Evolutionary conservation across 2,888 invertebrate genomes (phyloP), one percentile per base, ranked within the genome.

Genomic region (Zonitis immaculata): DNA sequence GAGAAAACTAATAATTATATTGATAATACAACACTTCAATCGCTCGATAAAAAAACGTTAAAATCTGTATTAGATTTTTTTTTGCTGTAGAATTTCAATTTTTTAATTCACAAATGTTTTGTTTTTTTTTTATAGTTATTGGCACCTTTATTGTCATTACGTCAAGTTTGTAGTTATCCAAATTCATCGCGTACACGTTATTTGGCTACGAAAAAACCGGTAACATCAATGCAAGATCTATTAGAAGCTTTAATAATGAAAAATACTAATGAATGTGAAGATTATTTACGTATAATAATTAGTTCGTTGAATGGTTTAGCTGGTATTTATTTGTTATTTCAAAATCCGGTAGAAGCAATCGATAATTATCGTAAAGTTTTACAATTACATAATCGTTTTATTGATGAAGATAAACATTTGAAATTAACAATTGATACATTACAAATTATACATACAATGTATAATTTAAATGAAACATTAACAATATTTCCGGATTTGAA

Each of bases 91-190:
- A n/a, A n/a, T n/a, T n/a, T n/a, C n/a, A n/a, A n/a, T n/a, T n/a
- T n/a, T n/a, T n/a, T n/a, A n/a, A n/a, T n/a, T n/a, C n/a, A n/a
- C n/a, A n/a, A n/a, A n/a, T n/a, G n/a, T n/a, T n/a, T n/a, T 2
- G n/a, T 6, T 18, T 42, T 43, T 18, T 61, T 39, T 71, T 70
- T 16, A n/a, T 64, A 81, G 79, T 60, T 89, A 46, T 67, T 89
- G 63, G 77, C 77, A 43, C 89, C 89, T 0, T 75, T 90, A 51
- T 70, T 84, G 47, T 78, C 80, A 48, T 74, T 90, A 51, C 79
- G 89, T 0, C 86, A 88, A 73, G 85, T 86, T 1, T 89, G 89
- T 68, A 82, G 83, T 9, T 84, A 87, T 69, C 88, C 88, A 0
- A 83, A 84, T 68, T 79, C 83, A 49, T 80, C 80, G 3, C 73